A percentile compares a stretch with the other conserved stretches of the same genome.
Evolutionary conservation across 2,113 vertebrate species (phyloP).

Genomic region (Alligator mississippiensis): DNA sequence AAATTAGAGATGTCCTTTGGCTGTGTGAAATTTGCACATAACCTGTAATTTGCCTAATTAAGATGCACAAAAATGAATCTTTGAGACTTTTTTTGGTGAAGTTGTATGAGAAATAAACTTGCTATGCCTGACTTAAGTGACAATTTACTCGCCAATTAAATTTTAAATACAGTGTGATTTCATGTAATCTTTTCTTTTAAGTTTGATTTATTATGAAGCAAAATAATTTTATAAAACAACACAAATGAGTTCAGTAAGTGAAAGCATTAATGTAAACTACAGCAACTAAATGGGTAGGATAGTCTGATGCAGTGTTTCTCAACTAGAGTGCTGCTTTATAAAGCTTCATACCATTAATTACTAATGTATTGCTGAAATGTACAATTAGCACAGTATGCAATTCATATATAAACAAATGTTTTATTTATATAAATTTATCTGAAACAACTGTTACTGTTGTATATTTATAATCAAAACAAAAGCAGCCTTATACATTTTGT

Average conservation of each 20-base stretch:
- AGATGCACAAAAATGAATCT: not conserved
- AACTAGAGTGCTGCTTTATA: not conserved
- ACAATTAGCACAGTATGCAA: not conserved
- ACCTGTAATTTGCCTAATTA: not conserved
- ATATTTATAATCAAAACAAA: not conserved
- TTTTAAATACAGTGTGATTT: conserved; percentile 3
- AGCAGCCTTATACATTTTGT: not conserved
- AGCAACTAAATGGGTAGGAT: not conserved
- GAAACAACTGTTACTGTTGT: not conserved
- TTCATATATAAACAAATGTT: not conserved
- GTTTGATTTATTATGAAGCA: not conserved
- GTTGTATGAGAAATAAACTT: not conserved
- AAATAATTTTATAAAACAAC: not conserved
- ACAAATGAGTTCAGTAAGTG: not conserved
- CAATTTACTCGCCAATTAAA: conserved; percentile 63
- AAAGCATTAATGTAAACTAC: not conserved
- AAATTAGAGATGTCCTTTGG: not conserved
- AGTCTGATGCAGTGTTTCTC: not conserved
- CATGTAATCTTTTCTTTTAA: conserved; percentile 1
- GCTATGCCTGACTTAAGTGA: conserved; percentile 6
- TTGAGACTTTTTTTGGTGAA: not conserved
- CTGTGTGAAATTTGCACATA: not conserved
- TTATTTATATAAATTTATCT: not conserved
- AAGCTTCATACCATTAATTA: not conserved
- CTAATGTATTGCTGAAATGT: not conserved